Evolutionary conservation across 1,140 invertebrate species (phyloP).

Genomic region (Ceratosolen solmsi): DNA sequence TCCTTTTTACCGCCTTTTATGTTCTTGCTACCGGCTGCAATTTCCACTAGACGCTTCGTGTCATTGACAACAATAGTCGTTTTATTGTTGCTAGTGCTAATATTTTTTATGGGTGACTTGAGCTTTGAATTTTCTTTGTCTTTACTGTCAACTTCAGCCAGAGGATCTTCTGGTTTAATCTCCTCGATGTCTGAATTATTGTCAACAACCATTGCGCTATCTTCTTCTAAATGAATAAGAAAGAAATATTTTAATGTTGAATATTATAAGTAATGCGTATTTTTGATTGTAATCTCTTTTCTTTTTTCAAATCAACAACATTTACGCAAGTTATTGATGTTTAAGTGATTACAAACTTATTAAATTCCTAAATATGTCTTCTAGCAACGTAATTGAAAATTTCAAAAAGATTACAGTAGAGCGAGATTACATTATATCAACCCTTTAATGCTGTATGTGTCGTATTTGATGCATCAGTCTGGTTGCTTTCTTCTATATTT

Average conservation of each 20-base stretch:
- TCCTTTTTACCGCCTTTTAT: conserved; percentile 79
- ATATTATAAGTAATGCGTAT: neutral
- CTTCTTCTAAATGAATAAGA: conserved; percentile 64
- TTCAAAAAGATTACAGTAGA: conserved; percentile 38
- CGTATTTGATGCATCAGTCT: neutral
- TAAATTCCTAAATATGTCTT: conserved; percentile 2
- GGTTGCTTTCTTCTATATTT: neutral
- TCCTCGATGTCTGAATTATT: conserved; percentile 80
- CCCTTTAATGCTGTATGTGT: conserved; percentile 23
- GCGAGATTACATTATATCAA: neutral
- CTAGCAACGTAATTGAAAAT: conserved; percentile 8
- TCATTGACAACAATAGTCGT: conserved; percentile 82
- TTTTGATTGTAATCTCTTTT: conserved; percentile 24
- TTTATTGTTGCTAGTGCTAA: conserved; percentile 62
- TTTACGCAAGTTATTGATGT: conserved; percentile 19
- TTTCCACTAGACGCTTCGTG: conserved; percentile 82
- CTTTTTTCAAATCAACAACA: conserved; percentile 21
- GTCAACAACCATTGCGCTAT: conserved; percentile 77
- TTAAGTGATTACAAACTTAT: neutral
- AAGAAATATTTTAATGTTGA: conserved; percentile 11
- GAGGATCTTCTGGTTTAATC: conserved; percentile 79
- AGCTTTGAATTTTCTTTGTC: conserved; percentile 70
- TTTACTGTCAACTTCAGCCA: conserved; percentile 72
- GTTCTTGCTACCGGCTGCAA: conserved; percentile 76
- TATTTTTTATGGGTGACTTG: conserved; percentile 53